Base-by-base conservation (phyloP, 2,113 vertebrate genomes). In the Sturnira hondurensis region DNA sequence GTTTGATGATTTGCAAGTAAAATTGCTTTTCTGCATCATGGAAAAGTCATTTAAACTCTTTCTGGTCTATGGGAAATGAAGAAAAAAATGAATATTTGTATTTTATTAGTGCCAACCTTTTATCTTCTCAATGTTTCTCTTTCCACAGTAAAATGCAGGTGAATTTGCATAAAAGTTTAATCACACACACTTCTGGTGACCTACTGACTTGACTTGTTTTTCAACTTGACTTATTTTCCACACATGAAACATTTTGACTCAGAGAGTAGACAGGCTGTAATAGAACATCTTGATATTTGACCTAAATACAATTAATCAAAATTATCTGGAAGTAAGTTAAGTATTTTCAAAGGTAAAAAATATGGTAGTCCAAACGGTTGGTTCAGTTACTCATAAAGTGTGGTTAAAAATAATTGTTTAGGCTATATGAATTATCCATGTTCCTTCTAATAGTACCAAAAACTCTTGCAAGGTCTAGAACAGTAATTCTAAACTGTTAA, bases 201-300 rank as follows among this genome's bases (percentile, higher is more conserved):
- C 84, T 85, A 95, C 50, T 96, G 86, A 97, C 71, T 97, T 96
- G 96, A 95, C 91, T 63, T 97, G 92, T 94, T 97, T 96, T 96
- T 97, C 93, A 93, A 45, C 91, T 86, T 97, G 84, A 77, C 90
- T 96, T 96, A 95, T 94, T 96, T 97, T 96, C 94, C 96, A 96
- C 82, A 76, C 15, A 0, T 87, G 78, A 96, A 96, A 96, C 36
- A 82, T 85, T 94, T 93, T 81, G 41, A 28, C 78, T 95, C 58
- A 89, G 85, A 56, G 24, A 74, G 19, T 36, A 85, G 67, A 68
- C 22, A 67, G 38, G 6, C 63, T 83, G 26, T 78, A 96, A 78
- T 89, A 82, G 96, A 91, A 67, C 65, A 31, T 94, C 87, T 68
- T n/a, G 16, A 47, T 54, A 19, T 76, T 85, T 97, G 70, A 94